Conservation (phyloP, 1,140 invertebrate genomes). For the Drosophila paulistorum region DNA sequence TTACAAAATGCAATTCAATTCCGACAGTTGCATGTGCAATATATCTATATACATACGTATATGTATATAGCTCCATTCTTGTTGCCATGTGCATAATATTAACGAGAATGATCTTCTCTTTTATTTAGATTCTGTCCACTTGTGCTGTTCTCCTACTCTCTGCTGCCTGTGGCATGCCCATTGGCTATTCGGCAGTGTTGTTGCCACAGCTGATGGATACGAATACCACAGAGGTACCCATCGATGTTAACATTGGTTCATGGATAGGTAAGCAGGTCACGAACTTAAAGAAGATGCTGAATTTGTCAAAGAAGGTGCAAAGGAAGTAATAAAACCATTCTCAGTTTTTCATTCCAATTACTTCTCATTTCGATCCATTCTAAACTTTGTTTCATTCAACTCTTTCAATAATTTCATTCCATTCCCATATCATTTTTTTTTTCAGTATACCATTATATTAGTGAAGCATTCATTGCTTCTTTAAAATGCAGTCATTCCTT, state of each 20-base stretch:
- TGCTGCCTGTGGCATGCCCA: conserved; percentile 88
- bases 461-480: no score
- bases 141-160: conserved; percentile 87
- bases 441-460: no score
- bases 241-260: conserved; percentile 86
- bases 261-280: conserved; percentile 85
- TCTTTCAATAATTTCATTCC: no score
- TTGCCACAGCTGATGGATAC: conserved; percentile 86
- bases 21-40: not conserved
- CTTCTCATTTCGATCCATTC: no score
- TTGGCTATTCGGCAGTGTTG: conserved; percentile 88
- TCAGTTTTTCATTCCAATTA: no score
- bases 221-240: conserved; percentile 82
- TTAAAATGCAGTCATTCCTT: not conserved
- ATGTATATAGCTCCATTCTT: not conserved
- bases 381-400: no score
- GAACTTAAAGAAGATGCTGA: no score
- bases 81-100: not conserved
- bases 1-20: conserved; percentile 27
- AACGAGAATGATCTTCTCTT: not conserved
- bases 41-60: no score
- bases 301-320: no score
- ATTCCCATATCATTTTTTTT: no score
- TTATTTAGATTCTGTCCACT: conserved; percentile 86
- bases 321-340: no score